phyloP scores from a whole-genome alignment of 2,888 invertebrate genomes.

The Galeruca laticollis region DNA sequence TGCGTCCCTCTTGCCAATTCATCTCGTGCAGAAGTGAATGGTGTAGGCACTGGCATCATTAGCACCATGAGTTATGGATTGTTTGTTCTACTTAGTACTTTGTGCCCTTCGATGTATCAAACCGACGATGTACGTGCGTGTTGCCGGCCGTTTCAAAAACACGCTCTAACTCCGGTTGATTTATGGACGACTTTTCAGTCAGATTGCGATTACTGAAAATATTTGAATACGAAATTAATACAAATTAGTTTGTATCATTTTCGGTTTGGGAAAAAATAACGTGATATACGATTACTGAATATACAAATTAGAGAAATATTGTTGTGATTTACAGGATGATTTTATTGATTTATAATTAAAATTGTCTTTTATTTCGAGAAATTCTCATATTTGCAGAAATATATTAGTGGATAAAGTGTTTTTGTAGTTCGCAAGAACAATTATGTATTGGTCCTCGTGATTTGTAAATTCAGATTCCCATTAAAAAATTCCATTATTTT shows the following conservation, averaged over 20 bases:
- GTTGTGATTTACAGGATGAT: background rate
- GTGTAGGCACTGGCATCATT: conserved; percentile 65
- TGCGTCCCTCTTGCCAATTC: conserved; percentile 59
- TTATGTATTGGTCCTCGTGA: no score
- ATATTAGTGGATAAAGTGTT: no score
- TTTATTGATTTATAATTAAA: background rate
- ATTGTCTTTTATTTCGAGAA: no score
- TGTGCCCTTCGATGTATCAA: conserved; percentile 58
- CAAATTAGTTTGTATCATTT: conserved; percentile 30
- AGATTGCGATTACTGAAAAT: conserved; percentile 30
- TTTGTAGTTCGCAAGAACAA: no score
- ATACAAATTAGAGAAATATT: background rate
- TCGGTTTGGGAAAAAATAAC: background rate
- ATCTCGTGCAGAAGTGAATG: conserved; percentile 64
- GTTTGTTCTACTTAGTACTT: conserved; percentile 58
- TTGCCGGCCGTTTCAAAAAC: conserved; percentile 47
- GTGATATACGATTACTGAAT: background rate
- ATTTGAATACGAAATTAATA: conserved; percentile 39
- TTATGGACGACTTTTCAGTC: conserved; percentile 36
- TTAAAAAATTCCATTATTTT: no score
- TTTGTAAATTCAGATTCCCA: no score
- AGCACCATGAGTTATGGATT: conserved; percentile 67
- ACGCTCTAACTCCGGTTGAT: conserved; percentile 36
- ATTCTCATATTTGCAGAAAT: no score
- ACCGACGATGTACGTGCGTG: conserved; percentile 45